Base-by-base conservation (phyloP, 2,888 invertebrate genomes). In the Hartigia nigra region DNA sequence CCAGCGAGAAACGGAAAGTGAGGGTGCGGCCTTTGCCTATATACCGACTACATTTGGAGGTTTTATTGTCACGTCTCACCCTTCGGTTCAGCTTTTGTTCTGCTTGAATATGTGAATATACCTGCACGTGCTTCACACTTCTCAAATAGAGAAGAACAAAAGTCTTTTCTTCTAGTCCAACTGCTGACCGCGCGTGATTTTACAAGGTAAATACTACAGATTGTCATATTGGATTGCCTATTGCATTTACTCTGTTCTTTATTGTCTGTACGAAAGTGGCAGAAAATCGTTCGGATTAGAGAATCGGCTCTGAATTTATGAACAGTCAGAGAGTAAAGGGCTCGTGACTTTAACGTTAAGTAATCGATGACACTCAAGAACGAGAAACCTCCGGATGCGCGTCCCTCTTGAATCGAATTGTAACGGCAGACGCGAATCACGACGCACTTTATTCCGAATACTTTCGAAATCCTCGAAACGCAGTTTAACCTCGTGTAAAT, bases 1-100 rank as follows among this genome's bases (percentile, higher is more conserved):
- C 79, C 87, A 87, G 80, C 84, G 81, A 83, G 82, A 84, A 87
- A 86, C 81, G 84, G 84, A 85, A 82, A 80, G 76, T 77, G 76
- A 80, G 80, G 83, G 84, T 80, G 82, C 79, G 82, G 81, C 78
- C 80, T 85, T 84, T 82, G 81, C 80, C 81, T 83, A 77, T 72
- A 82, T 80, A 75, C n/a, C 77, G 74, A 76, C 74, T 35, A 78
- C 79, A 79, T 78, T 83, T 80, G 80, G 80, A 83, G 72, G 32
- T 34, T 31, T n/a, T 72, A 72, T 34, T 31, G 14, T 23, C 72
- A 2, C 31, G 31, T 31, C 31, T 32, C 72, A 72, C 72, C 72
- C 72, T 34, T 72, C 32, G 31, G 12, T 72, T 72, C 72, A 1
- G 31, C 31, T 12, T 5, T 32, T 72, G 14, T 34, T 32, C 34